Evolutionary conservation across 2,797 vertebrate genomes (phyloP).

Genomic region (Kryptolebias ocellatus): DNA sequence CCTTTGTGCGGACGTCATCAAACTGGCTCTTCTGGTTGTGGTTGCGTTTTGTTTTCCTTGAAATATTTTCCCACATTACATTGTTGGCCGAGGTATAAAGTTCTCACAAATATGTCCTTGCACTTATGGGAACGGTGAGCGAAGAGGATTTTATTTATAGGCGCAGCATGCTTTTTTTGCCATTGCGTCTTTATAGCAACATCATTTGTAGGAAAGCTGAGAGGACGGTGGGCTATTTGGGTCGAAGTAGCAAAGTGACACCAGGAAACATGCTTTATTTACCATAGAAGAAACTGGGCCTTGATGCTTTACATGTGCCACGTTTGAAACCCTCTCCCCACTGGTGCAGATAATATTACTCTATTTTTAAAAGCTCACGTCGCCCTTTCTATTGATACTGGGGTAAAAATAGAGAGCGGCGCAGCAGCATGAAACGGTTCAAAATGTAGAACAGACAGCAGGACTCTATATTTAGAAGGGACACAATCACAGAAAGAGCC

Average conservation of each 20-base stretch:
- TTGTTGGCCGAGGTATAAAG: constrained; percentile 11
- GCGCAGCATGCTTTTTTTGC: background rate
- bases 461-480: constrained; percentile 71
- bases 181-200: constrained; percentile 2
- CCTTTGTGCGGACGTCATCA: constrained; percentile 24
- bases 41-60: constrained; percentile 12
- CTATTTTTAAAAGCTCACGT: constrained; percentile 67
- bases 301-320: constrained; percentile 24
- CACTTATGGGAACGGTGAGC: background rate
- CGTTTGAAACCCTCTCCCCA: constrained; percentile 57
- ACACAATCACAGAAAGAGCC: constrained; percentile 65
- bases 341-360: constrained; percentile 51
- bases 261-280: constrained; percentile 51
- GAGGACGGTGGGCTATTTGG: constrained; percentile 16
- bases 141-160: background rate
- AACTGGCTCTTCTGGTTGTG: constrained; percentile 56
- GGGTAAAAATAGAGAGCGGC: constrained; percentile 74
- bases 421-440: constrained; percentile 55
- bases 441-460: constrained; percentile 74
- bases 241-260: background rate
- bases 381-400: constrained; percentile 61
- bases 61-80: constrained; percentile 21
- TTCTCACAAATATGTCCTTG: background rate
- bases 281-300: constrained; percentile 42
- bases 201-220: constrained; percentile 17